These are phyloP conservation scores for Maniola jurtina DNA, from an alignment of 1,140 invertebrate genomes.

Conservation along the genomic window DNA sequence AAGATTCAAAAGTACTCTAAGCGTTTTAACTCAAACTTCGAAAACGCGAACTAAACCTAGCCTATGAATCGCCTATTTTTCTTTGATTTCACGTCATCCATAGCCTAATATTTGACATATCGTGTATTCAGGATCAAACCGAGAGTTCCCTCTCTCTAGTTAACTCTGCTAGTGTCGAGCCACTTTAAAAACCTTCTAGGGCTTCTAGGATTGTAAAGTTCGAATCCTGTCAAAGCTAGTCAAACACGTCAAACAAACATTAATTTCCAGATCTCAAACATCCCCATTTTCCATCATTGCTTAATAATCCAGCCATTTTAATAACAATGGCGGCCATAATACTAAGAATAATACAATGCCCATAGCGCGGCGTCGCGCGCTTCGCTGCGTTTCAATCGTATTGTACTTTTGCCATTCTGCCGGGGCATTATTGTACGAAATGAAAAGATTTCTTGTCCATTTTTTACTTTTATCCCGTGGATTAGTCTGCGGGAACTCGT, in stretches of 20 bases:
- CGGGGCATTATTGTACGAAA: constrained; percentile 54
- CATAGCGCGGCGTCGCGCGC: constrained; percentile 54
- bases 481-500: constrained; percentile 40
- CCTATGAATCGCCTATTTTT: no score
- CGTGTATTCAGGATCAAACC: no score
- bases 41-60: no score
- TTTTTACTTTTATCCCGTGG: constrained; percentile 35
- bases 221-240: neutral
- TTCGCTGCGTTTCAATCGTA: constrained; percentile 63
- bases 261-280: constrained; percentile 10
- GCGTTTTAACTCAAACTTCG: no score
- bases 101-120: no score
- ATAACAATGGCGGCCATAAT: constrained; percentile 52
- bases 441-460: constrained; percentile 61
- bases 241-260: neutral
- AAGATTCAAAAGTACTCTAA: no score
- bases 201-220: no score
- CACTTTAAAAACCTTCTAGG: no score
- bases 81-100: no score
- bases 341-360: constrained; percentile 46
- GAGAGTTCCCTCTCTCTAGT: no score
- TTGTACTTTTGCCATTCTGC: constrained; percentile 48
- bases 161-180: no score
- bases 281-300: constrained; percentile 24
- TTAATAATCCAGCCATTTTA: constrained; percentile 49